Evolutionary conservation across 2,888 invertebrate species (phyloP).

Genomic region (Philonicus albiceps): DNA sequence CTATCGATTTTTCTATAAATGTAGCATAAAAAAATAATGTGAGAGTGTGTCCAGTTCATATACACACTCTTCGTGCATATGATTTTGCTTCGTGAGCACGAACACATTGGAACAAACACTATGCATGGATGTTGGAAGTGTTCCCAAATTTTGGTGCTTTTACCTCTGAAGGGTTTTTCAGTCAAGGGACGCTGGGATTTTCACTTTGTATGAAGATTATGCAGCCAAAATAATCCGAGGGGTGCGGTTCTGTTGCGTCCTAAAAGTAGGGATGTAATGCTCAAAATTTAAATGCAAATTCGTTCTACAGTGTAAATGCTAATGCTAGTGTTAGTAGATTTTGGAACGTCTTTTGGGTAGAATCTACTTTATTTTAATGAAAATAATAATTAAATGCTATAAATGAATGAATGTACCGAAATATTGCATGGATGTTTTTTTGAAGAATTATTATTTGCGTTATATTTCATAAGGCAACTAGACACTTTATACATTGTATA

Average conservation of each 20-base stretch:
- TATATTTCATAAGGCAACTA: no score
- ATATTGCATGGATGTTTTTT: not conserved
- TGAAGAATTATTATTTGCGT: not conserved
- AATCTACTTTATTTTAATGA: not conserved
- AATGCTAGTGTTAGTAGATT: not conserved
- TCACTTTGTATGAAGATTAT: not conserved
- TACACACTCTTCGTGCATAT: not conserved
- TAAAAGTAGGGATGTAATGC: not conserved
- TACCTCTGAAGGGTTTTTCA: not conserved
- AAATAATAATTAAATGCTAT: not conserved
- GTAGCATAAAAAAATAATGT: constrained; percentile 1
- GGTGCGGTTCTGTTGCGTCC: not conserved
- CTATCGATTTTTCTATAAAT: constrained; percentile 17
- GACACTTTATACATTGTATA: no score
- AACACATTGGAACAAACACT: not conserved
- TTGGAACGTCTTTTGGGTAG: not conserved
- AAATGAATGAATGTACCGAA: not conserved
- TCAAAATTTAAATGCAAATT: not conserved
- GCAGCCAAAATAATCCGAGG: not conserved
- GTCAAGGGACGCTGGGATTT: not conserved
- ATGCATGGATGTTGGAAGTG: not conserved
- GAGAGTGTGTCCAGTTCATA: not conserved
- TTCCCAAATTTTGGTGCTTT: constrained; percentile 1
- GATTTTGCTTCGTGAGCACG: not conserved
- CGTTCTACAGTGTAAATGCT: not conserved